Conservation (phyloP, 2,888 invertebrate genomes). For the Cerastis leucographa region DNA sequence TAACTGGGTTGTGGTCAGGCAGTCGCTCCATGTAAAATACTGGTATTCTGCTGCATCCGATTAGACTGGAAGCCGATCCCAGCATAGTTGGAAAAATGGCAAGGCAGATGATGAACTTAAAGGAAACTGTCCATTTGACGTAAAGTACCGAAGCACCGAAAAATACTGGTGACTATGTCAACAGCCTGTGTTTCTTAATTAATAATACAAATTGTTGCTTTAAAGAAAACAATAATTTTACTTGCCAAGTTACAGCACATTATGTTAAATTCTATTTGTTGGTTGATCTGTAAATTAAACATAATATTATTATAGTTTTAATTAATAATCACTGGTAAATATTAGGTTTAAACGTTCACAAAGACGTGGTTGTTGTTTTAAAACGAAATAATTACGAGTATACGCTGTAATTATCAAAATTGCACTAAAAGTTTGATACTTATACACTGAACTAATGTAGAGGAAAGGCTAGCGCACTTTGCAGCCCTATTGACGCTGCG, state of each 20-base stretch:
- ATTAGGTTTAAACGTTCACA: slow-evolving; percentile 39
- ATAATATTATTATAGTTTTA: slow-evolving; percentile 45
- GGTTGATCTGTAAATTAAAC: slow-evolving; percentile 20
- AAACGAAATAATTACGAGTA: slow-evolving; percentile 28
- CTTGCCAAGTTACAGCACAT: neutral
- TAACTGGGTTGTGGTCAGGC: no score
- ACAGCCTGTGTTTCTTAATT: neutral
- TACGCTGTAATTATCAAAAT: slow-evolving; percentile 13
- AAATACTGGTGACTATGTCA: neutral
- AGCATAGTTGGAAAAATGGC: no score
- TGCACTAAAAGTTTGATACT: slow-evolving; percentile 9
- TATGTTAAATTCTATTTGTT: slow-evolving; percentile 9
- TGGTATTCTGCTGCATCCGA: no score
- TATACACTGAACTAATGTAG: slow-evolving; percentile 4
- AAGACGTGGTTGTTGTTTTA: slow-evolving; percentile 46
- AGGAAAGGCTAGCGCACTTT: neutral
- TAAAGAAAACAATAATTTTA: neutral
- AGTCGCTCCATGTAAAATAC: no score
- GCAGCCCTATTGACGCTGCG: neutral
- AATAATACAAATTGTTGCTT: slow-evolving; percentile 6
- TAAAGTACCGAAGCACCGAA: neutral
- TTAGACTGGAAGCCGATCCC: no score
- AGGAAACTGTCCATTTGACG: neutral
- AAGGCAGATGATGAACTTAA: neutral
- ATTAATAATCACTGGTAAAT: slow-evolving; percentile 24